Base-by-base conservation (phyloP, 2,888 invertebrate genomes). In the Orgyia antiqua region DNA sequence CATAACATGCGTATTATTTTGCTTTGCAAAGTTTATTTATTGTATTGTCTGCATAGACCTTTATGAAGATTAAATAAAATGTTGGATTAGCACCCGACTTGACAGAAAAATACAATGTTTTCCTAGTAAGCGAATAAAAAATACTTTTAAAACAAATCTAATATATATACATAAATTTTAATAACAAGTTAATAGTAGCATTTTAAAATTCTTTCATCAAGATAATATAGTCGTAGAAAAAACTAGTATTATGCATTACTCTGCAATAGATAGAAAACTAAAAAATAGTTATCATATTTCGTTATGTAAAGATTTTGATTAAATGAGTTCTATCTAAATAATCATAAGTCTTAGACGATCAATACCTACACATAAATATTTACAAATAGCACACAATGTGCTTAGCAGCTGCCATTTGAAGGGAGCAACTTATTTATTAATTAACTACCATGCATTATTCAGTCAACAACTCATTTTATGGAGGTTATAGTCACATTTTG, bases 401-500 rank as follows among this genome's bases (percentile, higher is more conserved):
- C 78, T 63, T 60, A 56, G 39, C 72, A 83, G 84, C 83, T 84
- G 84, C 78, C 76, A 62, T 58, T 61, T 64, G 80, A 82, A 82
- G 77, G 75, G 77, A 72, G 68, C 70, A 69, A 67, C 58, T 31
- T 52, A 34, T 30, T 55, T 49, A 45, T 43, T 47, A 46, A 44
- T 24, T 45, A 28, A 34, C 31, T 53, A 50, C 50, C 52, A 58
- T 66, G 56, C 55, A 61, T 62, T 36, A 59, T 56, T 66, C 65
- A 69, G 58, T 68, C 65, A 65, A 69, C 64, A 64, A 66, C 46
- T 64, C 58, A 59, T 57, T 61, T 51, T 52, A 59, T 51, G 57
- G 58, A 65, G 58, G 64, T 76, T 84, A 82, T 82, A 82, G 80
- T 82, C 82, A 74, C 68, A 59, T 68, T 83, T 84, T 82, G 82